Evolutionary conservation across 2,113 vertebrate genomes (phyloP).

Genomic region (Colistium nudipinnis): DNA sequence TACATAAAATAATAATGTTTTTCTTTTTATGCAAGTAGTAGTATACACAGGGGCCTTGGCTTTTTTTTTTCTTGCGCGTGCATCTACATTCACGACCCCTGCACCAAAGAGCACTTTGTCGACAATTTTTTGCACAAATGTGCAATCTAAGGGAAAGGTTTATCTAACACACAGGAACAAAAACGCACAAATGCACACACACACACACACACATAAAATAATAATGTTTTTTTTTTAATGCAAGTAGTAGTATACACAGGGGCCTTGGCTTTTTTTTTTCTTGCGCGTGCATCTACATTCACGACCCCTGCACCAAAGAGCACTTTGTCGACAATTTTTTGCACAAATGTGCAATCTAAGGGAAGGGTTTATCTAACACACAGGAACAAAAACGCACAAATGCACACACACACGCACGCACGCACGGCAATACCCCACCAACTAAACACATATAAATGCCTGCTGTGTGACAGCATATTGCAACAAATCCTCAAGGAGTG

Average conservation of each 20-base stretch:
- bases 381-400: background rate
- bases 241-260: too few species aligned
- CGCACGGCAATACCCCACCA: background rate
- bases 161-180: background rate
- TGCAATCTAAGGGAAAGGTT: background rate
- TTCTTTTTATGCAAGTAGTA: too few species aligned
- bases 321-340: too few species aligned
- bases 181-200: background rate
- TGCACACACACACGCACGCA: background rate
- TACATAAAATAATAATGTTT: slow-evolving; percentile 4
- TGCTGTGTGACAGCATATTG: slow-evolving; percentile 47
- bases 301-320: too few species aligned
- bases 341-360: background rate
- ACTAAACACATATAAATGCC: slow-evolving; percentile 16
- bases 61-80: too few species aligned
- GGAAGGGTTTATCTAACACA: background rate
- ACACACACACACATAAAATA: background rate
- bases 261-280: too few species aligned
- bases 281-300: too few species aligned
- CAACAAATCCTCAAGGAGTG: slow-evolving; percentile 53
- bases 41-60: too few species aligned
- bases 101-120: too few species aligned
- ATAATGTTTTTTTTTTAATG: slow-evolving; percentile 6
- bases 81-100: too few species aligned
- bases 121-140: background rate